phyloP scores from a whole-genome alignment of 2,797 vertebrate species.

The Syncerus caffer region DNA sequence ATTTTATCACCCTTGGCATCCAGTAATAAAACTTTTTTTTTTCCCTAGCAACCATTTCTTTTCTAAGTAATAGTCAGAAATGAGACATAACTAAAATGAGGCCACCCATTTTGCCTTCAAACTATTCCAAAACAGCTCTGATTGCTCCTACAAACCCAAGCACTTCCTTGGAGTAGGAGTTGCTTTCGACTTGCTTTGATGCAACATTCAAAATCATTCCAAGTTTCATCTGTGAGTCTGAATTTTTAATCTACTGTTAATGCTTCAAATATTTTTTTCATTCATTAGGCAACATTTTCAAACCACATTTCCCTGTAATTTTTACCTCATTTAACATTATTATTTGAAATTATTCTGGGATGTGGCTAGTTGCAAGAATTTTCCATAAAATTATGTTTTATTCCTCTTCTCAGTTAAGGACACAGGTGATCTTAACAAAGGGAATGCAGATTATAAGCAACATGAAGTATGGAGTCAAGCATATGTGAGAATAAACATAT shows the following conservation, averaged over 20 bases:
- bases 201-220: background rate
- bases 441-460: background rate
- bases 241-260: constrained; percentile 52
- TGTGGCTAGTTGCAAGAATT: constrained; percentile 29
- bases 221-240: constrained; percentile 15
- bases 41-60: background rate
- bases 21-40: background rate
- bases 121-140: background rate
- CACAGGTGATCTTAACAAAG: background rate
- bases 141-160: background rate
- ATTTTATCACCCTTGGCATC: background rate
- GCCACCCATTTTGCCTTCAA: background rate
- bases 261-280: constrained; percentile 3
- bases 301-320: constrained; percentile 49
- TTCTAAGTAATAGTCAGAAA: background rate
- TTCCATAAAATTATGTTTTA: background rate
- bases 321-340: constrained; percentile 63
- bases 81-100: background rate
- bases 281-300: constrained; percentile 50
- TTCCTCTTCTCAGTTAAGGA: background rate
- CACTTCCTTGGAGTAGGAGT: background rate
- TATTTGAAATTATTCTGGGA: constrained; percentile 21
- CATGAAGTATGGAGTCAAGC: background rate
- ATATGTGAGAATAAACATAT: background rate
- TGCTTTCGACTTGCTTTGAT: background rate